Base-by-base conservation (phyloP, 2,797 vertebrate genomes). In the Artibeus jamaicensis region DNA sequence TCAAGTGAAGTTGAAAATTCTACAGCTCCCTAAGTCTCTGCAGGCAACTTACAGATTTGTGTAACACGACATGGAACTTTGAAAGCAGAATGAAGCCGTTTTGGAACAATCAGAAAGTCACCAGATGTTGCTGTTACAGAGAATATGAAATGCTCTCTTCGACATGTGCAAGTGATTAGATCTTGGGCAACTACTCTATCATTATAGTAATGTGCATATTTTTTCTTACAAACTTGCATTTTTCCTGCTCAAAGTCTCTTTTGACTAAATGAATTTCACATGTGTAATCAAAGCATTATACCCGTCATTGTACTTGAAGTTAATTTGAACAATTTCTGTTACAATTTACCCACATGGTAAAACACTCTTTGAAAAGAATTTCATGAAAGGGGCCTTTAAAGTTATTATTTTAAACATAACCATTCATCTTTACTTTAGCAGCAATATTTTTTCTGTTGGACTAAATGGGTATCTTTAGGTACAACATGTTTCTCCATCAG, bases 281-380 rank as follows among this genome's bases (percentile, higher is more conserved):
- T 97, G 97, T 97, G 86, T 95, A 97, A 97, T 96, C 97, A 97
- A 98, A 98, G 93, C 94, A 91, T 96, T 95, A 93, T 88, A 92
- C 39, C 57, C 92, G 84, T 86, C 96, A 93, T 93, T 96, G 88
- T 95, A 82, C 91, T 96, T 96, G 79, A 85, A 97, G 96, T 93
- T 97, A 97, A 97, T 95, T 89, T 93, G 89, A 92, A 89, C 95
- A 93, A 97, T 97, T 97, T 97, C 94, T 91, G 96, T 94, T 96
- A 95, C 96, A 96, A 94, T 94, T 90, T 96, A 86, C 85, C 93
- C 95, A 94, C 85, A 94, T 90, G 84, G 89, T 70, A 94, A 95
- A 97, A 95, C 21, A 59, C 9, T 91, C 95, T 93, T 97, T 76
- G 91, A 93, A 96, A 97, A 92, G 62, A 77, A 71, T 98, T 95